Evolutionary conservation across 2,113 vertebrate species (phyloP).

Genomic region (Origma solitaria): DNA sequence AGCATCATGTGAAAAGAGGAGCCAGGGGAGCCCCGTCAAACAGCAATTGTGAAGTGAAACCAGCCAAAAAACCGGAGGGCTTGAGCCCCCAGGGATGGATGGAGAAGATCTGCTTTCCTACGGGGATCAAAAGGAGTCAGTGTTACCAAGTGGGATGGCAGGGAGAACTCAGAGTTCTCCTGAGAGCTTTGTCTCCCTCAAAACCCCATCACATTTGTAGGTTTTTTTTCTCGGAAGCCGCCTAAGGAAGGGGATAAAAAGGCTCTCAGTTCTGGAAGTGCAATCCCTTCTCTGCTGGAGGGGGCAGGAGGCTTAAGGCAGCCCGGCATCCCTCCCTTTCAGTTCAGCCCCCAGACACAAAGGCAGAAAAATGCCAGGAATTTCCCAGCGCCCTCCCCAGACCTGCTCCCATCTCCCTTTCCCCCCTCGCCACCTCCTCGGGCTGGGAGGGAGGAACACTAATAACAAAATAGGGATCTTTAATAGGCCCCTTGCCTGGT

Average conservation of each 20-base stretch:
- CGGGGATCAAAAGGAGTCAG: neutral
- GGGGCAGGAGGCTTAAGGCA: constrained; percentile 38
- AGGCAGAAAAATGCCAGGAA: constrained; percentile 76
- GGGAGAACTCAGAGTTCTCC: neutral
- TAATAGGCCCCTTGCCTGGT: neutral
- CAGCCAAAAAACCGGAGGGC: neutral
- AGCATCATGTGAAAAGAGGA: neutral
- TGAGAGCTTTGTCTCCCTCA: neutral
- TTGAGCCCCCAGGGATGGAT: neutral
- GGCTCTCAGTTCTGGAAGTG: neutral
- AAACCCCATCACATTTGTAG: neutral
- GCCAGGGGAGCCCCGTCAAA: neutral
- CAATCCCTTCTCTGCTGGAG: constrained; percentile 27
- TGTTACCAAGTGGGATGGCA: neutral
- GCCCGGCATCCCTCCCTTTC: constrained; percentile 42
- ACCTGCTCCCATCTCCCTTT: neutral
- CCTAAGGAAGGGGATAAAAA: neutral
- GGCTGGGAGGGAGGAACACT: constrained; percentile 11
- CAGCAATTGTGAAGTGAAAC: neutral
- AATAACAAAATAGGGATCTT: neutral
- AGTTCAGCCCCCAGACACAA: constrained; percentile 71
- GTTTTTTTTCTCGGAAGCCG: neutral
- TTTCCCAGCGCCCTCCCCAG: constrained; percentile 67
- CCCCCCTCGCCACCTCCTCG: neutral
- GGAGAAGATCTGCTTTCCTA: neutral